Evolutionary conservation across 2,797 vertebrate species (phyloP).

Genomic region (Nannoperca australis): DNA sequence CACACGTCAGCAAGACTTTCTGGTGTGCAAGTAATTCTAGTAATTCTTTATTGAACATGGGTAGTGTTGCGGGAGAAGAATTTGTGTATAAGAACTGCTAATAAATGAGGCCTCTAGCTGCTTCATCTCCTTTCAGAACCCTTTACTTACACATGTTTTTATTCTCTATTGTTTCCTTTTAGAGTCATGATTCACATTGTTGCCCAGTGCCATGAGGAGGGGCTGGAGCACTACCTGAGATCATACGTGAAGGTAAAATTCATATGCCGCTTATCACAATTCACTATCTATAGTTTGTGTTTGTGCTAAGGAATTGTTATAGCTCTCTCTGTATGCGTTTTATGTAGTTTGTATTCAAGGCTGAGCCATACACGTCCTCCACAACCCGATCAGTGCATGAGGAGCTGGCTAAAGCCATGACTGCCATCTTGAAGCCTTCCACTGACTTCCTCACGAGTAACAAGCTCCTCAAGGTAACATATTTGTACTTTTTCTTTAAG

Average conservation of each 20-base stretch:
- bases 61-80: not conserved
- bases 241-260: slow-evolving; percentile 94
- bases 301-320: not conserved
- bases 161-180: not conserved
- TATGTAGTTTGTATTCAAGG: slow-evolving; percentile 93
- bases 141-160: not conserved
- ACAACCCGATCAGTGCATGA: slow-evolving; percentile 91
- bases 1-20: not conserved
- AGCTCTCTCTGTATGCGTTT: slow-evolving; percentile 8
- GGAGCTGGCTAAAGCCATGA: slow-evolving; percentile 97
- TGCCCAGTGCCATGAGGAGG: slow-evolving; percentile 97
- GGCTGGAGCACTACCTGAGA: slow-evolving; percentile 95
- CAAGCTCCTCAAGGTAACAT: slow-evolving; percentile 96
- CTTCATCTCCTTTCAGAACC: not conserved
- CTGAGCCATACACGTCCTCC: slow-evolving; percentile 87
- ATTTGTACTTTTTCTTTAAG: slow-evolving; percentile 9
- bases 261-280: not conserved
- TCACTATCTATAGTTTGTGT: not conserved
- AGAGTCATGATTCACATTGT: slow-evolving; percentile 99
- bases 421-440: slow-evolving; percentile 95
- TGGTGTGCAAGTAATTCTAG: not conserved
- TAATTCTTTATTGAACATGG: not conserved
- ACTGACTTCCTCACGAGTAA: slow-evolving; percentile 98
- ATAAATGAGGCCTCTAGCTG: not conserved
- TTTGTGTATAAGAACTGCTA: not conserved